A percentile compares a stretch with the other conserved stretches of the same genome.
These are phyloP conservation scores for Bathybates hornii DNA, from an alignment of 2,113 vertebrate genomes.

Conservation along the genomic window DNA sequence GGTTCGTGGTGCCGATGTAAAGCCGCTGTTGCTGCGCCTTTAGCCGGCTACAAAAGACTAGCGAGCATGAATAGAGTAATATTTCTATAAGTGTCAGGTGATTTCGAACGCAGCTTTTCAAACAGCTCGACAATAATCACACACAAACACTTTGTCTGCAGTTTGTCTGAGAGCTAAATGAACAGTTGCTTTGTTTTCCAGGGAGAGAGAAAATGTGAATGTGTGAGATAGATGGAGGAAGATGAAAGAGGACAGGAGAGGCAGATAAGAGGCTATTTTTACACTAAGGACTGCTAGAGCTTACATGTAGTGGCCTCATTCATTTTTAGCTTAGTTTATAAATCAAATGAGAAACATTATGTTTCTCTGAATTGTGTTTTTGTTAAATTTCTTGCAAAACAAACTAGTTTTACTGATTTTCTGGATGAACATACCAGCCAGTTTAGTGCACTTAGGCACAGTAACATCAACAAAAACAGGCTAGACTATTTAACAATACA, in stretches of 20 bases:
- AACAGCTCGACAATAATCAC: neutral
- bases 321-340: accelerated
- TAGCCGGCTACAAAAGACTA: neutral
- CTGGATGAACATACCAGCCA: neutral
- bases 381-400: neutral
- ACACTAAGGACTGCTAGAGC: neutral
- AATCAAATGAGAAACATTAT: accelerated
- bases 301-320: neutral
- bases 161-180: neutral
- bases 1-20: accelerated
- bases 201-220: neutral
- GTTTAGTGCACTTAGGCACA: accelerated
- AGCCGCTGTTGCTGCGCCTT: accelerated
- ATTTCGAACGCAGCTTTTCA: neutral
- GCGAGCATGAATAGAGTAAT: neutral
- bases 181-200: neutral
- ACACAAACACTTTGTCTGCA: neutral
- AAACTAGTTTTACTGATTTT: neutral
- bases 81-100: neutral
- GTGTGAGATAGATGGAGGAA: neutral
- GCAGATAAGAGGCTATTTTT: neutral
- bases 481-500: neutral
- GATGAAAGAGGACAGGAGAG: neutral
- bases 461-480: accelerated
- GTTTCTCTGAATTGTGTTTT: neutral